Evolutionary conservation across 2,797 vertebrate species (phyloP), one percentile per base, ranked within the genome.

Genomic region (Chlorospingus semifuscus): DNA sequence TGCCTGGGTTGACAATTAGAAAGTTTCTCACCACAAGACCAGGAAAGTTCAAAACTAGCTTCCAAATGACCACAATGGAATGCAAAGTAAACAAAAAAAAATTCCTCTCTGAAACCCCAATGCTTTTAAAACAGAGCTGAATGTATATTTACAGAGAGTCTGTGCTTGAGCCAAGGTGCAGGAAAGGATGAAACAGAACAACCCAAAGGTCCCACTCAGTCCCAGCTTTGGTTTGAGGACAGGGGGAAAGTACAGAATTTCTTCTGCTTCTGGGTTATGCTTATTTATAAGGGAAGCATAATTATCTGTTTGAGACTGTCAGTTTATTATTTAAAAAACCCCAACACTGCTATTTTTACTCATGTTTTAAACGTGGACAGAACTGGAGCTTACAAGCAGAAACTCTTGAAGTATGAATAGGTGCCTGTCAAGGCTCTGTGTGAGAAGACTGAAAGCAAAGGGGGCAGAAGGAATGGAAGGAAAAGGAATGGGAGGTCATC

Each of bases 1-100:
- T n/a, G 77, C 50, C 49, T 75, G 23, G n/a, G 32, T 61, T 81
- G 49, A 93, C 87, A 93, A 93, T 94, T 76, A 88, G 56, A 57
- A 80, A 26, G 79, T 83, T 94, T 88, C 76, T 90, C 72, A 86
- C 93, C 93, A 86, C 72, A 55, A n/a, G 50, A 86, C 42, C 79
- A 91, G 66, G 27, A 5, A 63, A 78, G 34, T 82, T 94, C 83
- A 95, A 93, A 94, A 79, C 11, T 52, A 84, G 55, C 39, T 88
- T 88, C 63, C 80, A 81, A 63, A 68, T 5, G 23, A 86, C 93
- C 90, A 88, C 41, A 88, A 5, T 41, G 85, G 80, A 90, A 94
- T 41, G 59, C 32, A 91, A 71, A 83, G 27, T 42, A 93, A 84
- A 32, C 47, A 57, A 57, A 22, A 32, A n/a, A 19, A 79, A 46